Evolutionary conservation across 2,113 vertebrate species (phyloP).

Genomic region (Lycocorax pyrrhopterus): DNA sequence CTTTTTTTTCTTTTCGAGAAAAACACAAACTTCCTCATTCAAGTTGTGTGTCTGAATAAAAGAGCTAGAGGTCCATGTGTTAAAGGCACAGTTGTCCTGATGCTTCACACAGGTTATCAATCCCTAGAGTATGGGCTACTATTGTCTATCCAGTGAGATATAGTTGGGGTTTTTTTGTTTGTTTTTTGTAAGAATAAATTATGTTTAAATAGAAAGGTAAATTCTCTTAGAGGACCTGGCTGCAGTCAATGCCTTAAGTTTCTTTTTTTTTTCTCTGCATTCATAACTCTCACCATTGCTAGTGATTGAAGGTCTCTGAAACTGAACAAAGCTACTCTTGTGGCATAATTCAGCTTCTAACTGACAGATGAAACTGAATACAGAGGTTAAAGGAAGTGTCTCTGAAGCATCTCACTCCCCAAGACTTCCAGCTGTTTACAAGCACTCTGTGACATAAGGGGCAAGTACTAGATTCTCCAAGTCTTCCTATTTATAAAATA

Average conservation of each 20-base stretch:
- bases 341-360: background rate
- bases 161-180: background rate
- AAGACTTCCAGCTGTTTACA: background rate
- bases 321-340: background rate
- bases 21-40: constrained; percentile 38
- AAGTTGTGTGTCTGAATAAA: constrained; percentile 32
- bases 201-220: background rate
- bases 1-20: constrained; percentile 46
- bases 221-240: background rate
- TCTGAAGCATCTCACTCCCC: background rate
- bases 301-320: background rate
- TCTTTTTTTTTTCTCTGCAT: background rate
- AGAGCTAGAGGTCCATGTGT: constrained; percentile 41
- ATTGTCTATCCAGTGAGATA: constrained; percentile 31
- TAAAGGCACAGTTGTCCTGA: constrained; percentile 55
- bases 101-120: constrained; percentile 48
- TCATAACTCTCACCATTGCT: background rate
- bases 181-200: background rate
- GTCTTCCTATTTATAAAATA: background rate
- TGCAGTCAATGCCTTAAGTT: background rate
- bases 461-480: background rate
- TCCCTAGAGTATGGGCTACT: constrained; percentile 1
- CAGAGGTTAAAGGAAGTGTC: background rate
- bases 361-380: background rate
- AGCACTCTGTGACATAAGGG: background rate